Percentiles rank a stretch among this genome's conserved stretches.
Conservation (phyloP, 2,113 vertebrate genomes). For the Guaruba guarouba region DNA sequence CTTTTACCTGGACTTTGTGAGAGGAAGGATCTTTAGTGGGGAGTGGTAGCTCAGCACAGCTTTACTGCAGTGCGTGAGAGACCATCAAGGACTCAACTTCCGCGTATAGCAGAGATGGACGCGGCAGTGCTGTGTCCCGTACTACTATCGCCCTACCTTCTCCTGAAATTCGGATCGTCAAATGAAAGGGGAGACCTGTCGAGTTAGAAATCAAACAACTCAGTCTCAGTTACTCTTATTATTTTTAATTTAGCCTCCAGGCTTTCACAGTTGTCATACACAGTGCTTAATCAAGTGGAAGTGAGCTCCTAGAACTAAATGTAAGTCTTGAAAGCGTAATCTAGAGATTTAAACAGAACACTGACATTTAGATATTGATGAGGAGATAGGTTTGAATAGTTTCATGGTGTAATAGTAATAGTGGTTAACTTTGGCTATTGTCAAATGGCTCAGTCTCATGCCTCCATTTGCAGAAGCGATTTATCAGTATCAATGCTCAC, state of each 20-base stretch:
- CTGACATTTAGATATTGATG: not conserved
- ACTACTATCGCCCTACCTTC: not conserved
- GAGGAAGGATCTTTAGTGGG: not conserved
- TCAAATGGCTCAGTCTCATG: not conserved
- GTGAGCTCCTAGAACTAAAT: not conserved
- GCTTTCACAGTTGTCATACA: not conserved
- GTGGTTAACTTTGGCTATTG: not conserved
- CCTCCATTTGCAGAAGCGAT: not conserved
- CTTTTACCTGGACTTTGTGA: not conserved
- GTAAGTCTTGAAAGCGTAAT: not conserved
- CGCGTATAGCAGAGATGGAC: accelerated
- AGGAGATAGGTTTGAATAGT: not conserved
- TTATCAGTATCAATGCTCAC: not conserved
- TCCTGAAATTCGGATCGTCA: not conserved
- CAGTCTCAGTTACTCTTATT: not conserved
- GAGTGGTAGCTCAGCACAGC: not conserved
- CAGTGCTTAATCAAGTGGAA: not conserved
- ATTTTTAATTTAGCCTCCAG: not conserved
- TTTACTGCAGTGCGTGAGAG: not conserved
- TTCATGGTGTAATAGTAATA: not conserved
- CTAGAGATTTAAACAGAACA: not conserved
- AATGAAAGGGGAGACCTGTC: not conserved
- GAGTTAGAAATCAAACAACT: not conserved
- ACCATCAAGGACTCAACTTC: not conserved
- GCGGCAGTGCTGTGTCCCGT: not conserved